Evolutionary conservation across 2,797 vertebrate species (phyloP), one percentile per base, ranked within the genome.

Genomic region (Onychomys torridus): DNA sequence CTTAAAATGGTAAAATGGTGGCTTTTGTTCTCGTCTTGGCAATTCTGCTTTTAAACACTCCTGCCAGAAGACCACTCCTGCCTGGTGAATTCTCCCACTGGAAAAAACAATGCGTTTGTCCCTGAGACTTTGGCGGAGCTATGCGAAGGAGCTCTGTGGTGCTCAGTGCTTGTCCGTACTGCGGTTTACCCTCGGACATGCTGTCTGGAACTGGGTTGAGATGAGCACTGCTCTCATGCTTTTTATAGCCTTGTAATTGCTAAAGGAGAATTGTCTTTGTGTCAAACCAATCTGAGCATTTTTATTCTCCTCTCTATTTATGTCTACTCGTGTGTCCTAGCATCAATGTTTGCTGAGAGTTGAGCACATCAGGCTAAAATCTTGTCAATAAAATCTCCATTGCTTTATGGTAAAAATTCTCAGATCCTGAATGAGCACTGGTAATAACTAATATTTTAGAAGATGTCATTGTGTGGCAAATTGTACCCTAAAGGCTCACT

Each of bases 11-110:
- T 96, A 96, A 98, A 97, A 98, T 81, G 93, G 97, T 96, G 97
- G 91, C 97, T 97, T 96, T 96, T 93, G 90, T 98, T 98, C 97
- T 90, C 94, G 96, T 95, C 97, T 98, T 98, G 97, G 97, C 97
- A 97, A 98, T 92, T 96, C 90, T 91, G 97, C 95, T 97, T 97
- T 96, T 98, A 95, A 49, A 88, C 82, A 37, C 43, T 65, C 34
- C 75, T 90, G n/a, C 85, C 85, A 88, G 85, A 49, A 88, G 85
- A 57, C 69, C 84, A 78, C 75, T 90, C 14, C 75, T 90, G 37
- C 96, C 71, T 95, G 97, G 97, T 79, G 97, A 96, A 95, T 94
- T 96, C 95, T 92, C 84, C 94, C 65, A 76, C 89, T 90, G 97
- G 82, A 85, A 96, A 97, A 75, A 93, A 63, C 67, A 69, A 97